Evolutionary conservation across 2,797 vertebrate genomes (phyloP).

Genomic region (Phyllotis vaccarum): DNA sequence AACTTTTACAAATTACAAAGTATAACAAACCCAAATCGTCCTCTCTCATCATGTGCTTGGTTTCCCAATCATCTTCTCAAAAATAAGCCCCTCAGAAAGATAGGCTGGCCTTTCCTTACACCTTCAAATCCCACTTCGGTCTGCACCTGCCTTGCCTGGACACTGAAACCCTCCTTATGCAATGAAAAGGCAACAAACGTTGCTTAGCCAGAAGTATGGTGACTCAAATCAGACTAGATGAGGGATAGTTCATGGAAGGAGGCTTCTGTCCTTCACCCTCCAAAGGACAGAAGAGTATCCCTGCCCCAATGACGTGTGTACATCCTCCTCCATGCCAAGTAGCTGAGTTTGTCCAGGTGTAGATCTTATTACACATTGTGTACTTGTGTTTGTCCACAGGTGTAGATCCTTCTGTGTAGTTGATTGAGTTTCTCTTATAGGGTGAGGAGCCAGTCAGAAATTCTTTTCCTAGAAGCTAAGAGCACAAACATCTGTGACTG

Average conservation of each 20-base stretch:
- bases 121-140: neutral
- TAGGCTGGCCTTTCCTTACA: neutral
- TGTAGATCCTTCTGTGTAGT: neutral
- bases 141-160: neutral
- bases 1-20: neutral
- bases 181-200: constrained; percentile 37
- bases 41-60: neutral
- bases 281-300: neutral
- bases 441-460: constrained; percentile 54
- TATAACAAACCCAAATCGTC: neutral
- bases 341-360: neutral
- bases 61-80: neutral
- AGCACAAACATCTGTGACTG: constrained; percentile 72
- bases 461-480: constrained; percentile 66
- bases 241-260: neutral
- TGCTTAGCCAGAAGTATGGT: constrained; percentile 46
- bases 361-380: no score
- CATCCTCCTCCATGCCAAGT: neutral
- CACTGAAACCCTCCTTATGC: constrained; percentile 18
- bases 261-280: constrained; percentile 1
- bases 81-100: neutral
- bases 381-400: neutral
- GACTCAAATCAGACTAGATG: constrained; percentile 32
- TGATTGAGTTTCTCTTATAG: neutral
- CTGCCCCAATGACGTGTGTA: neutral